Evolutionary conservation across 1,140 invertebrate genomes (phyloP).

Genomic region (Agrypnia vestita): DNA sequence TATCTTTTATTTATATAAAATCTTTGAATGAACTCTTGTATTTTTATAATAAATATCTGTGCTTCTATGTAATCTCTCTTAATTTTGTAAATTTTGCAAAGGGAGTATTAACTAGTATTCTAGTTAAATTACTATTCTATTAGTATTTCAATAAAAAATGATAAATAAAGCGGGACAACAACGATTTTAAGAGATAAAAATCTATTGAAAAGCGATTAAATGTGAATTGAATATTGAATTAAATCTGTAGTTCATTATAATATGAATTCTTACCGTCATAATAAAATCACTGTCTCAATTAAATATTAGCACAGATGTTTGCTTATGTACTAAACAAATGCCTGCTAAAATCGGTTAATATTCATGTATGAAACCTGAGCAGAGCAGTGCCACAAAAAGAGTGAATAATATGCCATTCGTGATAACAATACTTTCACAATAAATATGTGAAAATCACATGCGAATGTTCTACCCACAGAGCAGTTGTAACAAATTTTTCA

Average conservation of each 20-base stretch:
- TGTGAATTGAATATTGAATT: too few relatives aligned
- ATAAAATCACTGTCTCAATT: neutral
- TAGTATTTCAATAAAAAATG: too few relatives aligned
- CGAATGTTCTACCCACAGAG: neutral
- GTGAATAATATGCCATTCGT: slow-evolving; percentile 3
- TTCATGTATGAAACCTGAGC: neutral
- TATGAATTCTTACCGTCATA: slow-evolving; percentile 20
- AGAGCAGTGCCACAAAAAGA: neutral
- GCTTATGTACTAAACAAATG: neutral
- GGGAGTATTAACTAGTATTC: too few relatives aligned
- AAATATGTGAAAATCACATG: neutral
- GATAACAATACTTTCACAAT: slow-evolving; percentile 12
- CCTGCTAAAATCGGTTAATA: neutral
- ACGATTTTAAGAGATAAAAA: too few relatives aligned
- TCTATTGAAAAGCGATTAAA: too few relatives aligned
- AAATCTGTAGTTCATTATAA: neutral
- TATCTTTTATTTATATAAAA: too few relatives aligned
- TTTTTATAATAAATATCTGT: too few relatives aligned
- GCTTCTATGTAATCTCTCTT: too few relatives aligned
- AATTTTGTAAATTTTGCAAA: too few relatives aligned
- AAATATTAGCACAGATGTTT: neutral
- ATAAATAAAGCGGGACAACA: too few relatives aligned
- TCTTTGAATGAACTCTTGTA: too few relatives aligned
- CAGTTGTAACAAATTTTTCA: neutral
- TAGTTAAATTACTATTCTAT: too few relatives aligned